A percentile compares a stretch with the other conserved stretches of the same genome.
Evolutionary conservation across 2,113 vertebrate species (phyloP).

Genomic region (Parotia lawesii): DNA sequence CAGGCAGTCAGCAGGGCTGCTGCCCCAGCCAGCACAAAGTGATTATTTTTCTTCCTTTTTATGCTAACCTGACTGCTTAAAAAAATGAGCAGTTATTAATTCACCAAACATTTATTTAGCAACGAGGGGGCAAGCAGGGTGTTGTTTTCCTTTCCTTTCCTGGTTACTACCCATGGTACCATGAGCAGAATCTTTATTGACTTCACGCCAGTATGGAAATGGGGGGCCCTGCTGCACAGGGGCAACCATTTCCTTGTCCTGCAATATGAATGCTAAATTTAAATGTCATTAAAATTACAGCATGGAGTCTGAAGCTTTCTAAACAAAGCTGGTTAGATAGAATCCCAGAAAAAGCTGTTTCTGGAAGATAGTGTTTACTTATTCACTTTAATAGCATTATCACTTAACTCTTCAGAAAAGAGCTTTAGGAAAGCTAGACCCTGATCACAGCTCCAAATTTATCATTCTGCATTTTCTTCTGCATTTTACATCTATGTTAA

Average conservation of each 20-base stretch:
- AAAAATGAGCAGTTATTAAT: neutral
- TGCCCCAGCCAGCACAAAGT: neutral
- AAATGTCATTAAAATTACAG: conserved; percentile 25
- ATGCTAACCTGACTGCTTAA: neutral
- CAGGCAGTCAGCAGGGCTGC: neutral
- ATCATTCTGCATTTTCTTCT: neutral
- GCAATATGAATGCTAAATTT: conserved; percentile 18
- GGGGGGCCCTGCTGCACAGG: neutral
- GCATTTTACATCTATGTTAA: neutral
- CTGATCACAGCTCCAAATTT: neutral
- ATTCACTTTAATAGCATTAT: neutral
- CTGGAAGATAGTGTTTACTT: neutral
- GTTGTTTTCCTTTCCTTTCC: neutral
- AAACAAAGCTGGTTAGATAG: neutral
- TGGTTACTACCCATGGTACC: neutral
- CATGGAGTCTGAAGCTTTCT: neutral
- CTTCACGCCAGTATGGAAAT: neutral
- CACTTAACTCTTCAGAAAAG: neutral
- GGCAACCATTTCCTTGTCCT: neutral
- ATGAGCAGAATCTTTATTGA: neutral
- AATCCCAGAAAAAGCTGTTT: neutral
- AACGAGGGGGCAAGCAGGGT: neutral
- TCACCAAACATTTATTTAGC: neutral
- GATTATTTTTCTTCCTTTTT: neutral
- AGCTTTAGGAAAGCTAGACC: neutral